These are phyloP conservation scores for Mastacembelus armatus DNA, from an alignment of 2,797 vertebrate species.

Conservation along the genomic window DNA sequence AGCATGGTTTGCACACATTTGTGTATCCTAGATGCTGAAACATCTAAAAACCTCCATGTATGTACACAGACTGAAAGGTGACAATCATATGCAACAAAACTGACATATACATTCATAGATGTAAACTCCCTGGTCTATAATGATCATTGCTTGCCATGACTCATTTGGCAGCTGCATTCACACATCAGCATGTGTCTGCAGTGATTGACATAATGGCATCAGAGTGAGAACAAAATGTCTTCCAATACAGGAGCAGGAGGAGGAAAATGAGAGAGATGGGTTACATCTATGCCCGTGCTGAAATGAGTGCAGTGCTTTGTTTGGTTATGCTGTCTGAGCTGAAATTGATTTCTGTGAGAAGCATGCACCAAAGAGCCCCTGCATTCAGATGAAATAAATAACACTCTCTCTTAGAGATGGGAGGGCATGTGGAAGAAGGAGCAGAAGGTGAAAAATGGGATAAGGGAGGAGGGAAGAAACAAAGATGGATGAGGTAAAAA, in stretches of 20 bases:
- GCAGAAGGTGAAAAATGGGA: constrained; percentile 64
- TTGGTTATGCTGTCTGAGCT: constrained; percentile 83
- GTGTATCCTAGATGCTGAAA: constrained; percentile 10
- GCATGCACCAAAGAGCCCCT: constrained; percentile 75
- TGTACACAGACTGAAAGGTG: constrained; percentile 45
- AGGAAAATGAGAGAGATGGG: constrained; percentile 73
- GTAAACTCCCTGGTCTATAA: constrained; percentile 68
- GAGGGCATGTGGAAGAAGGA: constrained; percentile 56
- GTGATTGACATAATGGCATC: constrained; percentile 84
- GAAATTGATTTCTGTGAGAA: constrained; percentile 86
- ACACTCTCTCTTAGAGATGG: constrained; percentile 69
- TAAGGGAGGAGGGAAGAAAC: constrained; percentile 50
- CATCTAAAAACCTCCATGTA: constrained; percentile 16
- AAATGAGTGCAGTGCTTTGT: constrained; percentile 81
- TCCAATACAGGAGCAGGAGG: constrained; percentile 74
- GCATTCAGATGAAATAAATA: constrained; percentile 84
- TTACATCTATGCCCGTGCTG: constrained; percentile 71
- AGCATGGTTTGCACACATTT: not conserved
- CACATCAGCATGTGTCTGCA: constrained; percentile 78
- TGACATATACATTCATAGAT: constrained; percentile 61
- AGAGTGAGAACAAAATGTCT: constrained; percentile 86
- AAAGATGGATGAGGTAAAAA: constrained; percentile 72
- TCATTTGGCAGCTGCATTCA: constrained; percentile 81
- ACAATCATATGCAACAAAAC: constrained; percentile 44
- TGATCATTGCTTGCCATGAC: constrained; percentile 72